Evolutionary conservation across 2,888 invertebrate genomes (phyloP), one percentile per base, ranked within the genome.

Genomic region (Ophioninae sp.): DNA sequence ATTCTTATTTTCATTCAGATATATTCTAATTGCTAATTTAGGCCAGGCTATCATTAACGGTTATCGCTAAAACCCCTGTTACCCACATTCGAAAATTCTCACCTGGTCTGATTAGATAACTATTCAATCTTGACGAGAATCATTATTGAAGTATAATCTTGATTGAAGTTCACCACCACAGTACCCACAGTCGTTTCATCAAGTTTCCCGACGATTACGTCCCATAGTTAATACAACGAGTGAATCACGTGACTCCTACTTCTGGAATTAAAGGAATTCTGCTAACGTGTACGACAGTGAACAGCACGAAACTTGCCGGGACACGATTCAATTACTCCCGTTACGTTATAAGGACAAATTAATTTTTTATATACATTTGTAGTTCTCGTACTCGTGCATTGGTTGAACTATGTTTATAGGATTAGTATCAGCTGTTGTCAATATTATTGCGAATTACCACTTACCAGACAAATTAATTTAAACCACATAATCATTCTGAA

Each of bases 141-240:
- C 37, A 39, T 64, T 6, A 64, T 6, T 39, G 6, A 5, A 5
- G 17, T 17, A 30, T 37, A 64, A 64, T 64, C 44, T 64, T 37
- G 62, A 64, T 64, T 37, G 62, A 64, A 64, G n/a, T 37, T 64
- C 7, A 13, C 64, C 37, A 39, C 17, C 21, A 64, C 37, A 17
- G n/a, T 17, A 64, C 7, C n/a, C 7, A 6, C 37, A 64, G 37
- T 64, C 30, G 30, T 30, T 30, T 30, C n/a, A 37, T 37, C 37
- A 37, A 23, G n/a, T 37, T 3, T 37, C 17, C 13, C 37, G 37
- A 7, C 37, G n/a, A 64, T 13, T 17, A 17, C 6, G n/a, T 64
- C 17, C 13, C 17, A 37, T 64, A 17, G 7, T 37, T 7, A 64
- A 64, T 6, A 17, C 37, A 64, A 37, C 23, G n/a, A 64, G 37